Evolutionary conservation across 1,140 invertebrate species (phyloP).

Genomic region (Drosophila micromelanica): DNA sequence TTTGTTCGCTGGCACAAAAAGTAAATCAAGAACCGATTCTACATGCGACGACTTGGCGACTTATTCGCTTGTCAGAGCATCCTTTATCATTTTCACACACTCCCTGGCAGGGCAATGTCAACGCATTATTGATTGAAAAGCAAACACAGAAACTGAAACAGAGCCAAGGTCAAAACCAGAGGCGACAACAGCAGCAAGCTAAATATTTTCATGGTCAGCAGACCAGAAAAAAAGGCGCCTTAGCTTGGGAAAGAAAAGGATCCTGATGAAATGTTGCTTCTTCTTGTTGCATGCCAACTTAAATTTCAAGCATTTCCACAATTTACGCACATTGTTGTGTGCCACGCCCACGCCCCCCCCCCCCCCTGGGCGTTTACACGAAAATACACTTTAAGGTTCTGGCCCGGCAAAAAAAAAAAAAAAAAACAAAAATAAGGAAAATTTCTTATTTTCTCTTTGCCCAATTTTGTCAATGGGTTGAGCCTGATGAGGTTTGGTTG

Average conservation of each 20-base stretch:
- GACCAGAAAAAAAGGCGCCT: slow-evolving; percentile 64
- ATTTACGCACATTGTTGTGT: slow-evolving; percentile 11
- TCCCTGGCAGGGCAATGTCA: slow-evolving; percentile 28
- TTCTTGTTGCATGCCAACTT: slow-evolving; percentile 11
- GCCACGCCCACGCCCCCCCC: no score
- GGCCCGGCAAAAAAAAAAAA: not conserved
- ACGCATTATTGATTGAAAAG: slow-evolving; percentile 71
- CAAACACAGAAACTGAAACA: slow-evolving; percentile 1
- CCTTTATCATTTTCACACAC: slow-evolving; percentile 73
- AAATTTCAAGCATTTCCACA: slow-evolving; percentile 17
- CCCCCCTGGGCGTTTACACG: slow-evolving; percentile 24
- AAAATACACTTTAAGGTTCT: slow-evolving; percentile 49
- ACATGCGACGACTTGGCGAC: not conserved
- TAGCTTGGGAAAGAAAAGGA: slow-evolving; percentile 3
- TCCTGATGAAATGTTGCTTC: slow-evolving; percentile 2
- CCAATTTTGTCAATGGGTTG: not conserved
- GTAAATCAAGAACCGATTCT: slow-evolving; percentile 32
- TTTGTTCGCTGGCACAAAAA: not conserved
- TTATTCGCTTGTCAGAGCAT: slow-evolving; percentile 24
- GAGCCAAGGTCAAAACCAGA: not conserved
- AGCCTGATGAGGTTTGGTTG: slow-evolving; percentile 16
- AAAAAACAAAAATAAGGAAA: not conserved
- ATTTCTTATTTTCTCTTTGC: not conserved
- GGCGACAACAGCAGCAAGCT: not conserved
- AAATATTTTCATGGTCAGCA: slow-evolving; percentile 73